phyloP scores from a whole-genome alignment of 2,797 vertebrate species.

The Fistularia commersonii region DNA sequence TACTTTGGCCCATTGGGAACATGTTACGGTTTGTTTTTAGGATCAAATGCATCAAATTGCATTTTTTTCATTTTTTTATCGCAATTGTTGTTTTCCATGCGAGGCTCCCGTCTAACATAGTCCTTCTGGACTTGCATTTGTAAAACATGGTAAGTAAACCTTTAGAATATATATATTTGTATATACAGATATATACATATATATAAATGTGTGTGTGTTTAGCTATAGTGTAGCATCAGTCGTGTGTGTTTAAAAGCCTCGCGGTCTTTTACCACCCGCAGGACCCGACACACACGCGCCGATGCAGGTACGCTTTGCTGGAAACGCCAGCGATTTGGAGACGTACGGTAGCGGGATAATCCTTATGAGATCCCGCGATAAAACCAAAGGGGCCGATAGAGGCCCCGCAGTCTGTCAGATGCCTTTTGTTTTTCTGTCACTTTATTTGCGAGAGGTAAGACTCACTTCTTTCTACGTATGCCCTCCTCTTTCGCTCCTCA shows the following conservation, averaged over 20 bases:
- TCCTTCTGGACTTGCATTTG: neutral
- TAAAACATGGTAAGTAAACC: neutral
- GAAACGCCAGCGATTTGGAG: constrained; percentile 25
- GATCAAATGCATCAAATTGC: no score
- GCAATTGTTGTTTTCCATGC: neutral
- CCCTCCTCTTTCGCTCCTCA: constrained; percentile 28
- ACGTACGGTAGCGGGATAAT: constrained; percentile 14
- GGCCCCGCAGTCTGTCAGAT: constrained; percentile 24
- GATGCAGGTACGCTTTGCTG: constrained; percentile 51
- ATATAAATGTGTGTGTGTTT: no score
- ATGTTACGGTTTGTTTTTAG: no score
- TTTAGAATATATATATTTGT: no score
- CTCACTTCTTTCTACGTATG: constrained; percentile 61
- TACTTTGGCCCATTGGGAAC: no score
- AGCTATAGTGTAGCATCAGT: constrained; percentile 6
- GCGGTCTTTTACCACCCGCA: neutral
- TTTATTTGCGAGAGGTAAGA: constrained; percentile 72
- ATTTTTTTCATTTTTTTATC: no score
- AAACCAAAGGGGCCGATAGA: constrained; percentile 7
- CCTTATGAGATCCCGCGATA: constrained; percentile 1
- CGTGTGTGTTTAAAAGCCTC: constrained; percentile 26
- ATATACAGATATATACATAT: no score
- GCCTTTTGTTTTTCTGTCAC: constrained; percentile 52
- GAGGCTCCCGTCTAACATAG: no score
- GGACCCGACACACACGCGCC: constrained; percentile 19